phyloP scores from a whole-genome alignment of 2,888 invertebrate genomes.

The Iphiclides podalirius region DNA sequence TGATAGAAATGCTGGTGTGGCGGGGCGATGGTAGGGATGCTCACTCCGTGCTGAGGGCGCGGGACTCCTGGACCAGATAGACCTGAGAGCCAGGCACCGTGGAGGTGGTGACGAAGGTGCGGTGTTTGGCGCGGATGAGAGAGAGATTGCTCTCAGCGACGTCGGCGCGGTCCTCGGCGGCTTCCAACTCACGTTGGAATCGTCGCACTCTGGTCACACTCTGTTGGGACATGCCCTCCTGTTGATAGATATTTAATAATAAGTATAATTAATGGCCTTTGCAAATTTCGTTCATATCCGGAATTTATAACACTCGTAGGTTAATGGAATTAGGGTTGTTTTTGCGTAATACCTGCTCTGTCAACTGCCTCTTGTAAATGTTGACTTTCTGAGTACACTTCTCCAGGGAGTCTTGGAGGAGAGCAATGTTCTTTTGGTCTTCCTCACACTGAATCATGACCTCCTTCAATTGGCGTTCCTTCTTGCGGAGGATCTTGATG shows the following conservation, averaged over 20 bases:
- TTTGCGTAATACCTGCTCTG: slow-evolving; percentile 86
- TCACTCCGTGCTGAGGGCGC: slow-evolving; percentile 79
- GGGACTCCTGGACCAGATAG: slow-evolving; percentile 93
- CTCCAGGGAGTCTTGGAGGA: slow-evolving; percentile 94
- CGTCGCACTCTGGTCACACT: slow-evolving; percentile 97
- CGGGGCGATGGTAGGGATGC: slow-evolving; percentile 47
- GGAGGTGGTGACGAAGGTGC: slow-evolving; percentile 97
- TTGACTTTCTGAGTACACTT: slow-evolving; percentile 92
- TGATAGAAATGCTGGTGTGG: slow-evolving; percentile 68
- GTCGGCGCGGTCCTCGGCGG: slow-evolving; percentile 98
- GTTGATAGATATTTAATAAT: slow-evolving; percentile 29
- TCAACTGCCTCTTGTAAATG: slow-evolving; percentile 97
- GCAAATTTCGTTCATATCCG: too few relatives aligned
- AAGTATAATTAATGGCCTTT: slow-evolving; percentile 4
- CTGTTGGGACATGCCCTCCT: slow-evolving; percentile 96
- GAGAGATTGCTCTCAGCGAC: slow-evolving; percentile 96
- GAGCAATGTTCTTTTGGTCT: slow-evolving; percentile 96
- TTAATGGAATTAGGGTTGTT: too few relatives aligned
- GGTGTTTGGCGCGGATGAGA: slow-evolving; percentile 98
- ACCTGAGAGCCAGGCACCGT: slow-evolving; percentile 95
- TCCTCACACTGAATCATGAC: slow-evolving; percentile 97
- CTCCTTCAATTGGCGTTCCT: slow-evolving; percentile 98
- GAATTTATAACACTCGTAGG: too few relatives aligned
- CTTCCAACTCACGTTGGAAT: slow-evolving; percentile 98
- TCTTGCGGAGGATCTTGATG: slow-evolving; percentile 98